Base-by-base conservation (phyloP, 2,888 invertebrate species). In the Anoncus sp. region DNA sequence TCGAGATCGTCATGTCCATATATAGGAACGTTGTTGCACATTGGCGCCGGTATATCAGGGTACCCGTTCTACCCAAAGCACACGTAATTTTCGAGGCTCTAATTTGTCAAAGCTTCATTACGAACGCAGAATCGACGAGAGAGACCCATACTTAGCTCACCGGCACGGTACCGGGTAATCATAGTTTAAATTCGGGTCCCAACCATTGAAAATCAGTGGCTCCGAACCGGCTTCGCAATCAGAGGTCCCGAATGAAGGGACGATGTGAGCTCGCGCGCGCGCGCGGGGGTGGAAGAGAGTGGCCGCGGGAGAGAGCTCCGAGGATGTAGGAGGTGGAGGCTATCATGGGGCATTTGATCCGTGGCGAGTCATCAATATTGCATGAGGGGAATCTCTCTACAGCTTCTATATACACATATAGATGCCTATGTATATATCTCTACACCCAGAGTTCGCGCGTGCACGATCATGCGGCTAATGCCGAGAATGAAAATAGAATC, bases 61-160 rank as follows among this genome's bases (percentile, higher is more conserved):
- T n/a, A 10, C 18, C 18, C 14, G 22, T 73, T 69, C 77, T 62
- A 67, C 53, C 59, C 81, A 85, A 86, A 87, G 86, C 87, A 86
- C 84, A 86, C 85, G 87, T 87, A 87, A 90, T 90, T 90, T 88
- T 82, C 83, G 83, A 83, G 87, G 84, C 87, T 87, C 90, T 90
- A 90, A 90, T 91, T 90, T 89, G 89, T 89, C 90, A 89, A 90
- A 89, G 90, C 88, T 90, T 90, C 90, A 88, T 90, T 90, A 90
- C 88, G 85, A 73, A 24, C 16, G 49, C 38, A 18, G n/a, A 82
- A 84, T 71, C 76, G 76, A 66, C 80, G 80, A 83, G 82, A 85
- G n/a, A 90, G 90, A 87, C 88, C 90, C 87, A 88, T 90, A 90
- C 90, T 90, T 90, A 89, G 82, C 85, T 82, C 85, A 81, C 81